These are phyloP conservation scores for Lasioglossum leucozonium DNA, from an alignment of 2,888 invertebrate genomes.

Conservation along the genomic window DNA sequence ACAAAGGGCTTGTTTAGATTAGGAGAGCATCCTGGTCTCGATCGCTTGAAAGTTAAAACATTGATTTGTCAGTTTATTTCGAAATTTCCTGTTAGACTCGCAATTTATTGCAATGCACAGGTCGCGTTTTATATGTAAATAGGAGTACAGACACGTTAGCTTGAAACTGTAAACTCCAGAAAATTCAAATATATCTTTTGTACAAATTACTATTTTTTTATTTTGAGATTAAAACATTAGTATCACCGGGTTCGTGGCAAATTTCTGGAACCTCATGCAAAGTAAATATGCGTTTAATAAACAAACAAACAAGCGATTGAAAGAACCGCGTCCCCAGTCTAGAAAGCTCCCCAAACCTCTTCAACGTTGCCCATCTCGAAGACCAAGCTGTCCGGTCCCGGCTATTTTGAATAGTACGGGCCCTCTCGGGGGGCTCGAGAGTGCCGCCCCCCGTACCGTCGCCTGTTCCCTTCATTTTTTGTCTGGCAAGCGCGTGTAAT, in stretches of 20 bases:
- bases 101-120: no score
- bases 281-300: no score
- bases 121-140: no score
- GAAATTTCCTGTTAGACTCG: no score
- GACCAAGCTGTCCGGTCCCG: background rate
- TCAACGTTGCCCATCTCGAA: background rate
- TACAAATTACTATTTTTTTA: no score
- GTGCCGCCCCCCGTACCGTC: background rate
- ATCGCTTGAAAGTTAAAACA: background rate
- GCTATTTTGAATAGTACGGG: constrained; percentile 59
- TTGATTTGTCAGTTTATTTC: background rate
- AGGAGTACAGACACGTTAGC: no score
- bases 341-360: background rate
- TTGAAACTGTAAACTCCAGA: no score
- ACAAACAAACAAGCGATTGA: no score
- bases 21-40: background rate
- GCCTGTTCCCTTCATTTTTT: constrained; percentile 36
- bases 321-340: background rate
- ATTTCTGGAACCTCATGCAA: no score
- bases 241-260: background rate
- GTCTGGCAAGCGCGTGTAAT: constrained; percentile 63
- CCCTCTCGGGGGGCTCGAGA: background rate
- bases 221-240: background rate
- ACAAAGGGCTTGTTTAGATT: background rate
- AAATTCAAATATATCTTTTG: background rate